Evolutionary conservation across 2,888 invertebrate species (phyloP), one percentile per base, ranked within the genome.

Genomic region (Drosophila mimica): DNA sequence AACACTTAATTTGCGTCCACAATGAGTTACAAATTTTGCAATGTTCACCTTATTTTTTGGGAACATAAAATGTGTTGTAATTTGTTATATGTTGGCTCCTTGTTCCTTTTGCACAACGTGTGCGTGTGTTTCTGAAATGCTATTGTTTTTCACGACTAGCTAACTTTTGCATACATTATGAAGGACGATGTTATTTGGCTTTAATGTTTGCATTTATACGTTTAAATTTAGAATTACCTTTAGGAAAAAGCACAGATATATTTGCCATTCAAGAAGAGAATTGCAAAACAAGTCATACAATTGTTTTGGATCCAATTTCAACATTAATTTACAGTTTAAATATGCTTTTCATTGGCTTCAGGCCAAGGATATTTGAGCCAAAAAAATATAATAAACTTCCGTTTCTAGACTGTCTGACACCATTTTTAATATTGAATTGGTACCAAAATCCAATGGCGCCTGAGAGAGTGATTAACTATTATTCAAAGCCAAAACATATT

Each of bases 1-100:
- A 62, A 71, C 77, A 76, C 70, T 77, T 77, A 82, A 82, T 88
- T 85, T 81, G 76, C 38, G 40, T 66, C 62, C 60, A 71, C 77
- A 87, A 82, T 83, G 74, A 74, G 74, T 76, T 81, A 87, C 81
- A 87, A 89, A 88, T 89, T 89, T 89, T 77, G 78, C 70, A 78
- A 69, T 58, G 57, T 56, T 67, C 70, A 54, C 69, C 62, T 56
- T 53, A 43, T 33, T 63, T 70, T 59, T 66, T 57, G 57, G 51
- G 31, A 48, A 30, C 60, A 71, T 68, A 77, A 77, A 83, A 83
- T 81, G 73, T 81, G 68, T 65, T 70, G 64, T 71, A 71, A 86
- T 83, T 88, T 86, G 74, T 75, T 71, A 74, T 66, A 70, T 69
- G 65, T 70, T 67, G 60, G 54, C 43, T 38, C 43, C 52, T 61